phyloP scores from a whole-genome alignment of 2,888 invertebrate genomes.

The Ischnus inquisitorius region DNA sequence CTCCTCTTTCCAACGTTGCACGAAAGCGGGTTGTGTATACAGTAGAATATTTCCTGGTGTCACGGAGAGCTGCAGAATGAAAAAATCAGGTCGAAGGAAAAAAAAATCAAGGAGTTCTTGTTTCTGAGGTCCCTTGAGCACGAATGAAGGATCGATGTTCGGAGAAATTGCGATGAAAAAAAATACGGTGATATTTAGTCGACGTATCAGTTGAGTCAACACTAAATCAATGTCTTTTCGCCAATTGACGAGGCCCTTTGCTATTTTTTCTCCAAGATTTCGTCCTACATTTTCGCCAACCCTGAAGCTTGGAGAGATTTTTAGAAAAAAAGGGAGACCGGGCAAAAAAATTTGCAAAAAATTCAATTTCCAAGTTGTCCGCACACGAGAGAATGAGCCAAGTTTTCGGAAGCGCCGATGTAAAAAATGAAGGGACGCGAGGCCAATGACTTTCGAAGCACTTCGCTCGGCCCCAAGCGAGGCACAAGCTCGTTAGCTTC shows the following conservation, averaged over 20 bases:
- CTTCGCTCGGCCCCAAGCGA: too few relatives aligned
- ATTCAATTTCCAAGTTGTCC: too few relatives aligned
- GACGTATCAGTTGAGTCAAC: background rate
- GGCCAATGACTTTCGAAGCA: too few relatives aligned
- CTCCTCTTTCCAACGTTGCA: slow-evolving; percentile 38
- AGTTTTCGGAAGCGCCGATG: too few relatives aligned
- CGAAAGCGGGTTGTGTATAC: slow-evolving; percentile 53
- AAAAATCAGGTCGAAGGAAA: slow-evolving; percentile 57
- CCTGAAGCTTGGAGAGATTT: too few relatives aligned
- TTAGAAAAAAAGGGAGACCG: too few relatives aligned
- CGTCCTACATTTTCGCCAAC: background rate
- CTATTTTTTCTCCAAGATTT: background rate
- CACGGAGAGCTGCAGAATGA: slow-evolving; percentile 44
- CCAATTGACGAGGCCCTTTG: background rate
- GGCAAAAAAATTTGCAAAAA: too few relatives aligned
- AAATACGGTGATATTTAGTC: background rate
- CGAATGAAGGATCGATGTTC: background rate
- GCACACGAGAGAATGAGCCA: too few relatives aligned
- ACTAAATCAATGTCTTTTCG: background rate
- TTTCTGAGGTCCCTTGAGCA: slow-evolving; percentile 20
- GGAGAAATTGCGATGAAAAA: slow-evolving; percentile 4
- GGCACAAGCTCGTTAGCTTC: too few relatives aligned
- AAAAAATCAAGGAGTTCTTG: slow-evolving; percentile 23
- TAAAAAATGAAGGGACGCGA: too few relatives aligned
- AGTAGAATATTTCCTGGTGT: slow-evolving; percentile 51